Evolutionary conservation across 2,113 vertebrate species (phyloP), one percentile per base, ranked within the genome.

Genomic region (Lepisosteus oculatus): DNA sequence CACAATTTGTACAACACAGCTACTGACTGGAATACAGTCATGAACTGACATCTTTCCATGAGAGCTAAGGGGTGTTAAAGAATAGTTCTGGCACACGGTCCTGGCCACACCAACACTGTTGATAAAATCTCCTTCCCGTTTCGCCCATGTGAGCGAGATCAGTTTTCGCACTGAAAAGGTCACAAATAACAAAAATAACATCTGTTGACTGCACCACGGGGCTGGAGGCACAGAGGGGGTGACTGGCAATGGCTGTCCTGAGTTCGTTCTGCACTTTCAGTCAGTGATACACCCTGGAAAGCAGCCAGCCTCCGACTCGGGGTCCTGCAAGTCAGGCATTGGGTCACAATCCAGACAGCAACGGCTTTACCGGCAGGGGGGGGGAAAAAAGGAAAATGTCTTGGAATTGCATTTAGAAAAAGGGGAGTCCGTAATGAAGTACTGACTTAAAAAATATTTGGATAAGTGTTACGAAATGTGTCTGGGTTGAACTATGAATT

Each of bases 151-250:
- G 29, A 29, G 29, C 29, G 29, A 29, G 29, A 29, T 29, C 29
- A 29, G 29, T 29, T 29, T 29, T 29, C 29, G 29, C 29, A 29
- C 29, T 51, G 5, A 51, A 9, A 59, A 47, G 63, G 64, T 72
- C 71, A 67, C 15, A 43, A 57, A 65, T 66, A 62, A 57, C 43
- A 42, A 44, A 17, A 62, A 7, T 11, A 73, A 68, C 65, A 72
- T 72, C 71, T 72, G 71, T 59, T 72, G 71, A 47, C 61, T 55
- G 47, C 47, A 61, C 47, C 64, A 47, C 64, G 41, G 7, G 43
- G 55, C 66, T 9, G 9, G 51, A 67, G 29, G 47, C 13, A 61
- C 54, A 41, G 47, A 51, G 17, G 56, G 42, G 17, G 43, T 62
- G 72, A 55, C 45, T 62, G 72, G 61, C 72, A 51, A 15, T 44